These are phyloP conservation scores for Chionoecetes opilio DNA, from an alignment of 1,140 invertebrate species.

Conservation along the genomic window DNA sequence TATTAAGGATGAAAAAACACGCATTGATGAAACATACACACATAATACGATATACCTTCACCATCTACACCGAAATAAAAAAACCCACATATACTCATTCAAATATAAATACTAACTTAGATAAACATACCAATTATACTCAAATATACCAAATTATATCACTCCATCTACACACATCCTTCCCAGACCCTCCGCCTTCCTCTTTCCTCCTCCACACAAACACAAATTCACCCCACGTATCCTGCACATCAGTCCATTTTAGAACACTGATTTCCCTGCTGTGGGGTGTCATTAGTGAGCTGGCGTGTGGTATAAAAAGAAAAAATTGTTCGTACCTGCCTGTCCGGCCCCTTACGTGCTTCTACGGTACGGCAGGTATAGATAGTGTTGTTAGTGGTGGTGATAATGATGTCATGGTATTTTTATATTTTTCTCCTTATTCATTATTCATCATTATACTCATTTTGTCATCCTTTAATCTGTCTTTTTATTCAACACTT, in stretches of 20 bases:
- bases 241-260: background rate
- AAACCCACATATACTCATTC: too few relatives aligned
- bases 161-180: slow-evolving; percentile 4
- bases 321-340: background rate
- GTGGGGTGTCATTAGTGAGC: background rate
- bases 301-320: background rate
- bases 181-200: background rate
- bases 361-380: too few relatives aligned
- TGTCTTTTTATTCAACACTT: background rate
- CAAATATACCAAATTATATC: too few relatives aligned
- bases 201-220: background rate
- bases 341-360: background rate
- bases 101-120: too few relatives aligned
- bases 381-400: too few relatives aligned
- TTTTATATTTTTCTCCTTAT: background rate
- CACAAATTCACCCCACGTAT: too few relatives aligned
- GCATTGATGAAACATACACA: too few relatives aligned
- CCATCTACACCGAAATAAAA: too few relatives aligned
- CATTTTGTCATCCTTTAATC: background rate
- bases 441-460: background rate
- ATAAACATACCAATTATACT: too few relatives aligned
- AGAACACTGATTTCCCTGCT: background rate
- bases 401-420: background rate
- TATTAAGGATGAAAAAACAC: too few relatives aligned
- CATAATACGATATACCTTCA: too few relatives aligned